A percentile compares a stretch with the other conserved stretches of the same genome.
These are phyloP conservation scores for Hirundo rustica DNA, from an alignment of 2,797 vertebrate species.

Conservation along the genomic window DNA sequence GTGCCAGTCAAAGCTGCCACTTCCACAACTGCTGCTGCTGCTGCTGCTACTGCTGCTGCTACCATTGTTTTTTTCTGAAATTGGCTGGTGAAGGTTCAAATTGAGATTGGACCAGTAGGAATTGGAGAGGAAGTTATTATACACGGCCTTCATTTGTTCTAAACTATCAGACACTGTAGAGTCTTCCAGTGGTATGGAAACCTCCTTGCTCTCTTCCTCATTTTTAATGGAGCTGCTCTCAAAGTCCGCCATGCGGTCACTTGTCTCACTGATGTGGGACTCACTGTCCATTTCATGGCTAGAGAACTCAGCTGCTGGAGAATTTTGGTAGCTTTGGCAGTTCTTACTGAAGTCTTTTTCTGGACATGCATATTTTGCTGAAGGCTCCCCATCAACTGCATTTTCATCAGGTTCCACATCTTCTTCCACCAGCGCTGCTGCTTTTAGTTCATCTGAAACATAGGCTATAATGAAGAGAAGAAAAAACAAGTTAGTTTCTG, in stretches of 20 bases:
- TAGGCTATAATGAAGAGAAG: constrained; percentile 82
- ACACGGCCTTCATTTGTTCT: constrained; percentile 99
- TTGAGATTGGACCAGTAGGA: constrained; percentile 98
- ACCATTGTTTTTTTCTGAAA: constrained; percentile 86
- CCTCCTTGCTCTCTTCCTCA: constrained; percentile 93
- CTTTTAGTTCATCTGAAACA: constrained; percentile 94
- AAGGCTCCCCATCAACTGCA: constrained; percentile 87
- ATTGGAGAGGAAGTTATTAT: constrained; percentile 97
- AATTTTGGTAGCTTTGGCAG: constrained; percentile 88
- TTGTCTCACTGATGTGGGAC: constrained; percentile 96
- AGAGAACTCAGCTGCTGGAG: constrained; percentile 92
- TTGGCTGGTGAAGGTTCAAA: constrained; percentile 88
- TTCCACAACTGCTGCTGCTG: constrained; percentile 94
- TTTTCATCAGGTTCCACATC: constrained; percentile 89
- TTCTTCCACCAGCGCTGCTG: constrained; percentile 90
- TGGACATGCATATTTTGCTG: constrained; percentile 88
- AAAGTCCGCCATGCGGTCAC: constrained; percentile 96
- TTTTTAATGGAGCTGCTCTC: constrained; percentile 94
- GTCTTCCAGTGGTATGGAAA: constrained; percentile 81
- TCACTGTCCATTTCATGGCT: constrained; percentile 98
- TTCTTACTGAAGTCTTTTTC: constrained; percentile 91
- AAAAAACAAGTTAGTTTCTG: constrained; percentile 67
- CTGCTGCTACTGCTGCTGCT: constrained; percentile 93
- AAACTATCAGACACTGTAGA: constrained; percentile 90
- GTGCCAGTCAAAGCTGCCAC: constrained; percentile 97